Evolutionary conservation across 2,888 invertebrate genomes (phyloP), one percentile per base, ranked within the genome.

Genomic region (Hirtodrosophila histrioides): DNA sequence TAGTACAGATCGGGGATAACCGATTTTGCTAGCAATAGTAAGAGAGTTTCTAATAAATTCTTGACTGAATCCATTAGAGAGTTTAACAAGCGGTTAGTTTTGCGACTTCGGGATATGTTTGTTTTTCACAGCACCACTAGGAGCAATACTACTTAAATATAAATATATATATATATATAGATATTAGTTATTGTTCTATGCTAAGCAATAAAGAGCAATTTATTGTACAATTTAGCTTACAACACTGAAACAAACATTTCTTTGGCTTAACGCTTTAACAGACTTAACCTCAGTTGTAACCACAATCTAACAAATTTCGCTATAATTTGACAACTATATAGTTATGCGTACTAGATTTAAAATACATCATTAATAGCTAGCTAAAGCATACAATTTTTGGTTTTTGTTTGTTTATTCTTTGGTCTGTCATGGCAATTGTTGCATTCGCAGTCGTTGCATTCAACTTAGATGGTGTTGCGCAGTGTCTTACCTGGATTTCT

Each of bases 401-500:
- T 40, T 55, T 12, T 36, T 11, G 3, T 12, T 36, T 11, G 3
- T 45, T 31, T 53, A 43, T 31, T 35, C 50, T 69, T 65, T 56
- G 57, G 53, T 73, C 56, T 73, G 44, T 60, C 58, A 61, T 71
- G 45, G 45, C 64, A 46, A 44, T 60, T 39, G 53, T 50, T 54
- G 6, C 6, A 37, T 40, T 43, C 43, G 27, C 56, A 40, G 57
- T 33, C 12, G 44, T 29, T 40, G 51, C 41, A 45, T 23, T 51
- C 23, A 33, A 40, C 46, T 62, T 62, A 88, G 64, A 88, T 88
- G 27, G 80, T 72, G 54, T 43, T 86, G 27, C 84, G 73, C 58
- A 88, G 74, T 33, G 72, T 68, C 88, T 83, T 93, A 76, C 92
- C 92, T 12, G 94, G 93, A 90, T 93, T 93, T 89, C 93, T 94